phyloP scores from a whole-genome alignment of 2,113 vertebrate genomes.

The Tylochromis polylepis region DNA sequence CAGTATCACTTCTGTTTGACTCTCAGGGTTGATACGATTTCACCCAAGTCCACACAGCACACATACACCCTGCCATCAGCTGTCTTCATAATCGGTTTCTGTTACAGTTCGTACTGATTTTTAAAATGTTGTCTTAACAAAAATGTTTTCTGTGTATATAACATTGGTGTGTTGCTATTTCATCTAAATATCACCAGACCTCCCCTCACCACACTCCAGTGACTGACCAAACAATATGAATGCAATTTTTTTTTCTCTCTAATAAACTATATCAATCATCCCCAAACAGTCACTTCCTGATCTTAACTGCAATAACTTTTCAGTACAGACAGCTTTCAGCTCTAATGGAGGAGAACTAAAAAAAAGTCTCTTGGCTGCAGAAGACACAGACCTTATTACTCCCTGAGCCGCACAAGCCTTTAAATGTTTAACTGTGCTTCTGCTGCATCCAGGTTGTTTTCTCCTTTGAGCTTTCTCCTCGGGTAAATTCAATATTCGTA shows the following conservation, averaged over 20 bases:
- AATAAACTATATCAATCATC: neutral
- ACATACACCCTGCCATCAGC: neutral
- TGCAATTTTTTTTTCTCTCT: neutral
- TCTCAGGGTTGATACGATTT: accelerated
- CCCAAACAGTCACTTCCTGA: neutral
- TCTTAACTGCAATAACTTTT: neutral
- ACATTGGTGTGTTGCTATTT: neutral
- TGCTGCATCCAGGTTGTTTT: neutral
- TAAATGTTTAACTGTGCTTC: neutral
- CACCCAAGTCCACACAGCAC: accelerated
- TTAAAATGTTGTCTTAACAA: neutral
- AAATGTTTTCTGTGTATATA: neutral
- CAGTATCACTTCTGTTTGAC: neutral
- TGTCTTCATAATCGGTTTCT: neutral
- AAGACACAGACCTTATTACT: neutral
- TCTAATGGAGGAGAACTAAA: neutral
- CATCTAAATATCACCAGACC: neutral
- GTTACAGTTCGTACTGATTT: neutral
- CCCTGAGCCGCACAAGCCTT: neutral
- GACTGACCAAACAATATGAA: neutral
- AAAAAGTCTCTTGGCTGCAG: neutral
- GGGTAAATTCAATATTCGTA: accelerated
- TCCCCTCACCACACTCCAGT: neutral
- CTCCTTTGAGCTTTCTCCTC: neutral
- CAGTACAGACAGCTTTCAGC: accelerated